Evolutionary conservation across 2,888 invertebrate genomes (phyloP).

Genomic region (Volucella inanis): DNA sequence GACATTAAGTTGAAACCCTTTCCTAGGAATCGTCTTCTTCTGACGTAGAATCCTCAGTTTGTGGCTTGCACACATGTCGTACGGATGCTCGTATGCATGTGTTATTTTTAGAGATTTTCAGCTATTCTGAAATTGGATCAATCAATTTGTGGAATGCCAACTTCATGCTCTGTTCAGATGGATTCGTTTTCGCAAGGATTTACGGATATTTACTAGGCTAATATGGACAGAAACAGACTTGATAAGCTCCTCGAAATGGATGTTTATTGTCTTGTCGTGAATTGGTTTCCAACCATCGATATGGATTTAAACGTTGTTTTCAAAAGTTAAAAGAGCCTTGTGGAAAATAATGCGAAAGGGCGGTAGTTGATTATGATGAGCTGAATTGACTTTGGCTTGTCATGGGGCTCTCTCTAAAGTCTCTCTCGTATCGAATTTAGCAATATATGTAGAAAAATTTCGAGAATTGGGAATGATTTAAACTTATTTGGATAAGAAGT

Average conservation of each 20-base stretch:
- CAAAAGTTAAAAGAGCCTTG: no score
- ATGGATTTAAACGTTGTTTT: no score
- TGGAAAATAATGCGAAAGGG: no score
- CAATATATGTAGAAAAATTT: no score
- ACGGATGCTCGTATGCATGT: background rate
- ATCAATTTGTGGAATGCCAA: slow-evolving; percentile 24
- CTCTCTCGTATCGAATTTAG: no score
- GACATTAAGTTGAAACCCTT: slow-evolving; percentile 20
- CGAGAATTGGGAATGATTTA: no score
- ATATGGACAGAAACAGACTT: slow-evolving; percentile 11
- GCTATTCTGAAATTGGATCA: slow-evolving; percentile 18
- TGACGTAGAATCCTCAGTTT: background rate
- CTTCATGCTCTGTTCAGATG: background rate
- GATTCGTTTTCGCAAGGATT: slow-evolving; percentile 4
- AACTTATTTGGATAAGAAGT: no score
- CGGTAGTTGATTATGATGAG: no score
- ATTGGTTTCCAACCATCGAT: no score
- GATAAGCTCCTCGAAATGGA: background rate
- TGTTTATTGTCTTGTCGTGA: no score
- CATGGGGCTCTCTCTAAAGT: no score
- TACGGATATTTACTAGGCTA: background rate
- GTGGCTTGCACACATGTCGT: background rate
- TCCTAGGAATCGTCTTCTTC: background rate
- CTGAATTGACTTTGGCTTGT: no score
- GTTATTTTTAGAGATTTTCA: slow-evolving; percentile 25